phyloP scores from a whole-genome alignment of 2,888 invertebrate species.

The Agrochola macilenta region DNA sequence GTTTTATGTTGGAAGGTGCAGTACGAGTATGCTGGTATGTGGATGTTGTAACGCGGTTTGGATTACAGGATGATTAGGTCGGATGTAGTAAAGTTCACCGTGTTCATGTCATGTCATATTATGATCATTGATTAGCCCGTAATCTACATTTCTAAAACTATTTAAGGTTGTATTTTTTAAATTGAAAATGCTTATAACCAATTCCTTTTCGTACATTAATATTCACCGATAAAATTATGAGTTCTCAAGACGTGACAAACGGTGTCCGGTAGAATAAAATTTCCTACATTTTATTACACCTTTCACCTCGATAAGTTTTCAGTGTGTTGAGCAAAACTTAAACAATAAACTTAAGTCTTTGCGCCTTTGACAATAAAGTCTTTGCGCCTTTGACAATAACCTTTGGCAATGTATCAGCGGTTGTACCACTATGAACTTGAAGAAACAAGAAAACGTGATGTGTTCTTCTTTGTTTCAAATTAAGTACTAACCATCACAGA shows the following conservation, averaged over 20 bases:
- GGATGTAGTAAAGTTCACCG: slow-evolving; percentile 12
- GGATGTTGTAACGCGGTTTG: slow-evolving; percentile 21
- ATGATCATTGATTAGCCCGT: background rate
- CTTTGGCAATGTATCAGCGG: slow-evolving; percentile 29
- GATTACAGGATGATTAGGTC: slow-evolving; percentile 6
- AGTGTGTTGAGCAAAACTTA: background rate
- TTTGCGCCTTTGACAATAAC: slow-evolving; percentile 21
- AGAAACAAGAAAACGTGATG: background rate
- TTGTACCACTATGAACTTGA: slow-evolving; percentile 28
- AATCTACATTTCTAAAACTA: background rate
- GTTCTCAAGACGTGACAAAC: slow-evolving; percentile 25
- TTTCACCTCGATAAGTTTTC: background rate
- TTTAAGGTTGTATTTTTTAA: background rate
- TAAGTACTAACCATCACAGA: slow-evolving; percentile 5
- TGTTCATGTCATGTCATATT: slow-evolving; percentile 8
- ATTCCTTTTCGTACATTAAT: background rate
- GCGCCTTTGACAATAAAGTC: slow-evolving; percentile 10
- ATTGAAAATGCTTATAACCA: background rate
- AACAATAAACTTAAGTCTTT: slow-evolving; percentile 9
- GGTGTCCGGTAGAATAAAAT: slow-evolving; percentile 6
- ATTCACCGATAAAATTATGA: slow-evolving; percentile 23
- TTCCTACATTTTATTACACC: slow-evolving; percentile 1
- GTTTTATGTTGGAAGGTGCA: slow-evolving; percentile 45
- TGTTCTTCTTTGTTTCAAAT: slow-evolving; percentile 5
- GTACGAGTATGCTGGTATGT: slow-evolving; percentile 22